These are phyloP conservation scores for Nothobranchius kuhntae DNA, from an alignment of 2,113 vertebrate genomes.

Conservation along the genomic window DNA sequence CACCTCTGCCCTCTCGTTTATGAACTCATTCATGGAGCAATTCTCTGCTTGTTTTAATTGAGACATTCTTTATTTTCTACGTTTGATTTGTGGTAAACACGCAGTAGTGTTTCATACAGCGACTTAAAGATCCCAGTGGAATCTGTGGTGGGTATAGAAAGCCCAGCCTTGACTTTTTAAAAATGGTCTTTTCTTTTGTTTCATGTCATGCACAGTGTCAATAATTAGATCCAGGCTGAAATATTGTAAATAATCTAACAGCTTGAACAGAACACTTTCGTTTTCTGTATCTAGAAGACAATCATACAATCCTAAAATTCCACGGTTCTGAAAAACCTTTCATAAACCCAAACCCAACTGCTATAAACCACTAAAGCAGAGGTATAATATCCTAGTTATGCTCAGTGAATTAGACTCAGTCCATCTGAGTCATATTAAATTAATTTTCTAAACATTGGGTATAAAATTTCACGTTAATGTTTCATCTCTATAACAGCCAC, in stretches of 20 bases:
- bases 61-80: conserved; percentile 18
- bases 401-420: too few relatives aligned
- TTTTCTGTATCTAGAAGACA: neutral
- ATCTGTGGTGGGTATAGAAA: neutral
- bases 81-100: conserved; percentile 14
- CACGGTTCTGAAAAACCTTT: neutral
- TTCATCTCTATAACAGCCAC: too few relatives aligned
- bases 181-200: too few relatives aligned
- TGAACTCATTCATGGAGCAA: conserved; percentile 7
- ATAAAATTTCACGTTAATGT: too few relatives aligned
- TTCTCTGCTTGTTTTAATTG: conserved; percentile 30
- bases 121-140: neutral
- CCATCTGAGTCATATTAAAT: too few relatives aligned
- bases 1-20: conserved; percentile 22
- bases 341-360: neutral
- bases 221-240: neutral
- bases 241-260: too few relatives aligned
- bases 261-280: neutral
- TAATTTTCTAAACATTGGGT: too few relatives aligned
- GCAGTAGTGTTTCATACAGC: conserved; percentile 9
- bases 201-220: neutral
- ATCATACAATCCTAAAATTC: too few relatives aligned
- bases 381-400: too few relatives aligned
- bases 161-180: too few relatives aligned
- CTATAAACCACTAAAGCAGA: neutral